Percentiles rank a stretch among this genome's conserved stretches.
phyloP scores from a whole-genome alignment of 1,140 invertebrate species.

The Platyura marginata region DNA sequence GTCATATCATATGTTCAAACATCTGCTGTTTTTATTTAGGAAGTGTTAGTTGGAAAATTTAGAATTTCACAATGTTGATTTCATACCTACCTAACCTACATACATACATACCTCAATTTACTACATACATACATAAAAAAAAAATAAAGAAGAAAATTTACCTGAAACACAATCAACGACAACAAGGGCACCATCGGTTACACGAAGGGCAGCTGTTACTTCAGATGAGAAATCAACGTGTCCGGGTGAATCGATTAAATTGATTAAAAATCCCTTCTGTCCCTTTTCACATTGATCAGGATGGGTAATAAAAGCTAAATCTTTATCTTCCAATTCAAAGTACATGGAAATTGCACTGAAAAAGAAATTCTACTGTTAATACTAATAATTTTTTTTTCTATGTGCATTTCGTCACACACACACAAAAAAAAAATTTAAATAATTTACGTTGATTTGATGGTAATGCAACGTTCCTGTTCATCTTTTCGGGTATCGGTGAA shows the following conservation, averaged over 20 bases:
- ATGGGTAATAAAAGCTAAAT: constrained; percentile 77
- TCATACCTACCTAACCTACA: too few relatives aligned
- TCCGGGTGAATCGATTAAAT: constrained; percentile 96
- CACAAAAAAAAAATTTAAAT: background rate
- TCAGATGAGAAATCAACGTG: constrained; percentile 99
- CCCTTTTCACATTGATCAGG: constrained; percentile 75
- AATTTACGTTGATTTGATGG: constrained; percentile 98
- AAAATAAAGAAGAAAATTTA: constrained; percentile 22
- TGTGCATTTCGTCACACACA: background rate
- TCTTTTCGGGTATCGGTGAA: constrained; percentile 99
- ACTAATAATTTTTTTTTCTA: background rate
- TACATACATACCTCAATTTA: too few relatives aligned
- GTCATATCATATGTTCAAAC: too few relatives aligned
- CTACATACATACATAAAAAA: background rate
- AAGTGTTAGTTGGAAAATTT: too few relatives aligned
- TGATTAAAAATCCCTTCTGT: constrained; percentile 94
- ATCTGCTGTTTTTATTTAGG: too few relatives aligned
- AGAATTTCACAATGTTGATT: too few relatives aligned
- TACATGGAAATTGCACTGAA: constrained; percentile 92
- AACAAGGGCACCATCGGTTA: constrained; percentile 96
- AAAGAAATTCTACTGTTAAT: constrained; percentile 7
- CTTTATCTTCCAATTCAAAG: constrained; percentile 88
- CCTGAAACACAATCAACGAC: constrained; percentile 99
- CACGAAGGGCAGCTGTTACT: constrained; percentile 95
- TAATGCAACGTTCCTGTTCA: constrained; percentile 99